These are phyloP conservation scores for Ametastegia equiseti DNA, from an alignment of 2,888 invertebrate species.

Conservation along the genomic window DNA sequence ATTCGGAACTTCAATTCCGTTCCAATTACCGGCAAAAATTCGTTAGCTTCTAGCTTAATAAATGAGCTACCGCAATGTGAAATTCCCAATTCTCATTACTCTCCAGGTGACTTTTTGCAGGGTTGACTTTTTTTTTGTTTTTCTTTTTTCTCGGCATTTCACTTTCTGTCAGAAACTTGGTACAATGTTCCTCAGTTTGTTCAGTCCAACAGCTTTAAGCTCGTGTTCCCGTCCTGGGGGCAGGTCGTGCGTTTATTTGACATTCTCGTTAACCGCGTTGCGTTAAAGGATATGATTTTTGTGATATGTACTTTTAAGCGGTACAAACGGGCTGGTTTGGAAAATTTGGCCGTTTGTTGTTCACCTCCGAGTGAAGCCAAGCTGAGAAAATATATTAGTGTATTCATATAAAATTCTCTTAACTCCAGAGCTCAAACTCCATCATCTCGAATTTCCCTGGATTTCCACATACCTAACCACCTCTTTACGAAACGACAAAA, in stretches of 20 bases:
- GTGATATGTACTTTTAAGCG: background rate
- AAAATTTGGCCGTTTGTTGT: background rate
- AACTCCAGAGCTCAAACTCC: background rate
- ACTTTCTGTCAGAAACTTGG: slow-evolving; percentile 4
- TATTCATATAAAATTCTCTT: too few relatives aligned
- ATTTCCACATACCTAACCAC: background rate
- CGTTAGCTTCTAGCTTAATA: too few relatives aligned
- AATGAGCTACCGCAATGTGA: background rate
- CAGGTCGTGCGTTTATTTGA: slow-evolving; percentile 11
- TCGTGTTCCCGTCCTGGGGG: background rate
- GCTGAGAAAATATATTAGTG: background rate
- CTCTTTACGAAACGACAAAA: background rate
- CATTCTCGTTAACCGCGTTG: slow-evolving; percentile 38
- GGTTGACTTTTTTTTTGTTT: background rate
- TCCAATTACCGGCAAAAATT: too few relatives aligned
- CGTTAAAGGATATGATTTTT: background rate
- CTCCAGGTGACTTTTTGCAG: background rate
- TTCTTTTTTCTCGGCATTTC: background rate
- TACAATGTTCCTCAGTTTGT: background rate
- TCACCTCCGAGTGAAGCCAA: too few relatives aligned
- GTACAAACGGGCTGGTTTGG: background rate
- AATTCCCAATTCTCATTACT: background rate
- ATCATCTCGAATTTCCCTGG: background rate
- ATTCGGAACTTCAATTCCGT: too few relatives aligned
- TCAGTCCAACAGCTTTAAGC: background rate